Evolutionary conservation across 2,113 vertebrate genomes (phyloP), one percentile per base, ranked within the genome.

Genomic region (Corythaixoides concolor): DNA sequence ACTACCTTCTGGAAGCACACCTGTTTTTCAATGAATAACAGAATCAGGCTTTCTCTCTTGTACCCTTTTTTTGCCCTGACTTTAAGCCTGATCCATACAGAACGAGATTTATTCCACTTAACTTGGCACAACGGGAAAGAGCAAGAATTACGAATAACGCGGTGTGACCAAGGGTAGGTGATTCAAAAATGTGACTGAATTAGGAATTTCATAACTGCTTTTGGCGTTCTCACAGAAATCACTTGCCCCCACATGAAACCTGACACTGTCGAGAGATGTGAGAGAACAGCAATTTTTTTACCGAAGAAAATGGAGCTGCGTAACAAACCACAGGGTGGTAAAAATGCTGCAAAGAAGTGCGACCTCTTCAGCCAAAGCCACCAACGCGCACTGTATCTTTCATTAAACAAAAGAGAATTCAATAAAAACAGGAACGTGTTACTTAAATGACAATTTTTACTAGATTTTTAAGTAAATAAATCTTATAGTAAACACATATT

Each of bases 51-150:
- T 45, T 64, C 58, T 35, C 2, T 2, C 26, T 30, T 9, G 21
- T 0, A 3, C 26, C 4, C 4, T 28, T 39, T 30, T 39, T 7
- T 0, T 2, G 30, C 47, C 13, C 10, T 8, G 17, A 7, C n/a
- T 47, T 55, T 20, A 70, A 55, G 27, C 7, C 30, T 75, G 6
- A 37, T 39, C 23, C 32, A 22, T 47, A 37, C 69, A 52, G 55
- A 87, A 73, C 5, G 1, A 85, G 55, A 60, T 6, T n/a, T 18
- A 56, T 52, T 56, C 59, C 22, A 20, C 39, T 58, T 41, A 59
- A 75, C 47, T 16, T 15, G 43, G 45, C 41, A 70, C 21, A 83
- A 37, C 0, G 3, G 49, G 26, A 52, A 58, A 33, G 13, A n/a
- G 23, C 3, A 15, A 49, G 32, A 45, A 84, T 67, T 56, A 47